Conservation (phyloP, 1,140 invertebrate species). For the Euglossa dilemma region DNA sequence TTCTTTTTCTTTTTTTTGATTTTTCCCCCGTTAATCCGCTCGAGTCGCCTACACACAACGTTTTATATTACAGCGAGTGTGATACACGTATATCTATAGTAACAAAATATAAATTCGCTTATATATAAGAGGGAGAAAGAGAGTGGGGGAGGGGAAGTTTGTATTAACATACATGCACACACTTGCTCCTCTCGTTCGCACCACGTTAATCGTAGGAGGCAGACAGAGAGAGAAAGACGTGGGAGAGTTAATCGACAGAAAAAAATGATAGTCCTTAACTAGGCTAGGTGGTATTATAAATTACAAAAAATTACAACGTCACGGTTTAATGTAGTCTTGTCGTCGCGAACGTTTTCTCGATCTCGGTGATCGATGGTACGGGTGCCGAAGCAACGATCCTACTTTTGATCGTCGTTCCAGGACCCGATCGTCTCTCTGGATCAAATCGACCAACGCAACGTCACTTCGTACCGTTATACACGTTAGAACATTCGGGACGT, state of each 20-base stretch:
- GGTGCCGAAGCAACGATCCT: conserved; percentile 73
- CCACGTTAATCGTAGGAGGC: conserved; percentile 43
- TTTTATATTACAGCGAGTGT: conserved; percentile 69
- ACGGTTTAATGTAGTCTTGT: conserved; percentile 23
- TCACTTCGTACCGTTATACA: not conserved
- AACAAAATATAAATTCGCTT: conserved; percentile 76
- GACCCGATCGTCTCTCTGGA: conserved; percentile 61
- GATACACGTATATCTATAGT: conserved; percentile 73
- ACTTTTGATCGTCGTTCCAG: conserved; percentile 70
- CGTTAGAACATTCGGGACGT: conserved; percentile 20
- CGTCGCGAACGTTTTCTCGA: conserved; percentile 1
- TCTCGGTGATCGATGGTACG: conserved; percentile 32
- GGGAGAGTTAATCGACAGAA: conserved; percentile 51
- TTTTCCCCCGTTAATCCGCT: not conserved
- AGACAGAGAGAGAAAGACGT: not conserved
- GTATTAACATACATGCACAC: conserved; percentile 73
- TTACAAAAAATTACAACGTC: conserved; percentile 74
- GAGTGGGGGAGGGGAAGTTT: not conserved
- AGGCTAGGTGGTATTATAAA: conserved; percentile 66
- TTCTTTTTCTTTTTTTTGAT: not conserved
- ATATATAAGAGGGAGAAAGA: conserved; percentile 34
- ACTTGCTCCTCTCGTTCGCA: conserved; percentile 64
- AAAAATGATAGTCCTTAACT: conserved; percentile 42
- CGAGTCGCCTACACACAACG: conserved; percentile 18
- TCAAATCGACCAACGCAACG: conserved; percentile 40